phyloP scores from a whole-genome alignment of 2,797 vertebrate species.

The Antrozous pallidus region DNA sequence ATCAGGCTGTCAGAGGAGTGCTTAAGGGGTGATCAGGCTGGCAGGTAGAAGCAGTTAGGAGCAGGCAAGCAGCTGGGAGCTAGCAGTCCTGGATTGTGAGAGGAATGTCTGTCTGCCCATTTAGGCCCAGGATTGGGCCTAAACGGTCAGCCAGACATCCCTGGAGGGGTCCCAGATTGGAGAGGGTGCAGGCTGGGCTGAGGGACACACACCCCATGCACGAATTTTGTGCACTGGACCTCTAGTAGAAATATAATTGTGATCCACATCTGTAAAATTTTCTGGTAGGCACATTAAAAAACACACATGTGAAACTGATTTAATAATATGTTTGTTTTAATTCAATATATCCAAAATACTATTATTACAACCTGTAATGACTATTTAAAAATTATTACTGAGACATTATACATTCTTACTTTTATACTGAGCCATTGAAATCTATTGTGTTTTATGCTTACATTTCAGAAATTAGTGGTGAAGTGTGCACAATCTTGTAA shows the following conservation, averaged over 20 bases:
- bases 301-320: neutral
- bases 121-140: too few relatives aligned
- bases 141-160: too few relatives aligned
- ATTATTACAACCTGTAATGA: neutral
- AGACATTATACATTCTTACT: neutral
- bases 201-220: too few relatives aligned
- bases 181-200: too few relatives aligned
- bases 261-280: neutral
- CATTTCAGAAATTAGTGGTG: neutral
- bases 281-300: neutral
- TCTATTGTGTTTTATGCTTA: neutral
- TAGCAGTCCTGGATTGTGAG: too few relatives aligned
- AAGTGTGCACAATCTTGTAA: neutral
- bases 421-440: neutral
- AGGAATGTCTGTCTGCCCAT: too few relatives aligned
- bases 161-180: too few relatives aligned
- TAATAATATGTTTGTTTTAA: slow-evolving; percentile 2
- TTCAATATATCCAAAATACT: neutral
- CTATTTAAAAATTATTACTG: slow-evolving; percentile 9
- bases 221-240: too few relatives aligned
- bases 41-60: too few relatives aligned
- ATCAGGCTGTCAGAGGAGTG: too few relatives aligned
- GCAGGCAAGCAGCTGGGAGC: too few relatives aligned
- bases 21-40: too few relatives aligned
- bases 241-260: neutral